phyloP scores from a whole-genome alignment of 2,888 invertebrate genomes.

The Mamestra brassicae region DNA sequence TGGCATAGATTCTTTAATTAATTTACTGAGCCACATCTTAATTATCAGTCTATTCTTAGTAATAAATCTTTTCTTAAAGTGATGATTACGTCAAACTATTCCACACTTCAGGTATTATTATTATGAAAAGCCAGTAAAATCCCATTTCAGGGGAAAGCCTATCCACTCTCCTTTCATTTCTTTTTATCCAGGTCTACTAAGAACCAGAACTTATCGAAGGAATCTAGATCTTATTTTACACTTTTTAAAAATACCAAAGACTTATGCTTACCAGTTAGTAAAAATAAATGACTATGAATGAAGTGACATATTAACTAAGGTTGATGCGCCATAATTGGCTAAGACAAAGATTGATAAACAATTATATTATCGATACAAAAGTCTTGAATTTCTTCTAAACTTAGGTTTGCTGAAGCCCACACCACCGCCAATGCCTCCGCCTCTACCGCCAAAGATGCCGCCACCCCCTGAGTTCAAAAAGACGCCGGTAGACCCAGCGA shows the following conservation, averaged over 20 bases:
- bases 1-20: background rate
- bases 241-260: too few species aligned
- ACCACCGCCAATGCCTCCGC: constrained; percentile 93
- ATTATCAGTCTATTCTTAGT: too few species aligned
- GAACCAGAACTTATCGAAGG: background rate
- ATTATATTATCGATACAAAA: background rate
- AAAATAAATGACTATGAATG: background rate
- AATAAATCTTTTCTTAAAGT: background rate
- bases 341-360: background rate
- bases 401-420: constrained; percentile 87
- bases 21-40: background rate
- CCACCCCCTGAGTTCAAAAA: constrained; percentile 92
- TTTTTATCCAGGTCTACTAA: background rate
- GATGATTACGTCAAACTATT: background rate
- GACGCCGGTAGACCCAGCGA: constrained; percentile 90
- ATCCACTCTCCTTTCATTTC: background rate
- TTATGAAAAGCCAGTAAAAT: background rate
- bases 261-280: too few species aligned
- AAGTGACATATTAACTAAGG: background rate
- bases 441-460: constrained; percentile 93
- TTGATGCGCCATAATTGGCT: background rate
- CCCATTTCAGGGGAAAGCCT: too few species aligned
- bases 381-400: background rate
- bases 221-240: background rate
- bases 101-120: background rate